A percentile compares a stretch with the other conserved stretches of the same genome.
Evolutionary conservation across 1,140 invertebrate genomes (phyloP).

Genomic region (Eurosta solidaginis): DNA sequence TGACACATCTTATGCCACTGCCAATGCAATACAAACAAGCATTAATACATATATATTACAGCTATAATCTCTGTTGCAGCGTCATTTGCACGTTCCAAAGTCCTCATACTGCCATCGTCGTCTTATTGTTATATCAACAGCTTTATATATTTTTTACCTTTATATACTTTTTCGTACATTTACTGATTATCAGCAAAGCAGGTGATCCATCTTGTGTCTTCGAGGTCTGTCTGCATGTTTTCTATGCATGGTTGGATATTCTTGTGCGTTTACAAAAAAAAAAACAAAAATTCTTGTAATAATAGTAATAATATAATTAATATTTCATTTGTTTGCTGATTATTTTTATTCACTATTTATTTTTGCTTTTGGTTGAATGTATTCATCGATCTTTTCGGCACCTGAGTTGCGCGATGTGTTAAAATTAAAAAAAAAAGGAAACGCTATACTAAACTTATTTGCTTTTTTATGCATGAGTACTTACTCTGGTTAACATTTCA

Average conservation of each 20-base stretch:
- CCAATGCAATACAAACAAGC: no score
- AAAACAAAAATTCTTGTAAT: no score
- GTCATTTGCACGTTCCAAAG: not conserved
- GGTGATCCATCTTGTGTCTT: slow-evolving; percentile 14
- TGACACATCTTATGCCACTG: not conserved
- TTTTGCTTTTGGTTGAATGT: not conserved
- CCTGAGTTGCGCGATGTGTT: no score
- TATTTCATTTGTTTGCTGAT: not conserved
- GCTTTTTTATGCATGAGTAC: slow-evolving; percentile 8
- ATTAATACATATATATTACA: no score
- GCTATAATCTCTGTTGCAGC: not conserved
- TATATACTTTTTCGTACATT: not conserved
- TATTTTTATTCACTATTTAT: not conserved
- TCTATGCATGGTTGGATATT: no score
- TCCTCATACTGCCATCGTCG: not conserved
- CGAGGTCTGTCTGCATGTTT: not conserved
- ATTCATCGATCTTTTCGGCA: not conserved
- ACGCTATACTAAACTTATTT: not conserved
- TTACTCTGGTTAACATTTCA: no score
- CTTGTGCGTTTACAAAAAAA: no score
- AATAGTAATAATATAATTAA: no score
- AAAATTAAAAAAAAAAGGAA: no score
- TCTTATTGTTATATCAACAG: no score
- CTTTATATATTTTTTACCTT: not conserved
- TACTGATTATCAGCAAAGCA: slow-evolving; percentile 5